These are phyloP conservation scores for Anaspis maculata DNA, from an alignment of 2,888 invertebrate genomes.

Conservation along the genomic window DNA sequence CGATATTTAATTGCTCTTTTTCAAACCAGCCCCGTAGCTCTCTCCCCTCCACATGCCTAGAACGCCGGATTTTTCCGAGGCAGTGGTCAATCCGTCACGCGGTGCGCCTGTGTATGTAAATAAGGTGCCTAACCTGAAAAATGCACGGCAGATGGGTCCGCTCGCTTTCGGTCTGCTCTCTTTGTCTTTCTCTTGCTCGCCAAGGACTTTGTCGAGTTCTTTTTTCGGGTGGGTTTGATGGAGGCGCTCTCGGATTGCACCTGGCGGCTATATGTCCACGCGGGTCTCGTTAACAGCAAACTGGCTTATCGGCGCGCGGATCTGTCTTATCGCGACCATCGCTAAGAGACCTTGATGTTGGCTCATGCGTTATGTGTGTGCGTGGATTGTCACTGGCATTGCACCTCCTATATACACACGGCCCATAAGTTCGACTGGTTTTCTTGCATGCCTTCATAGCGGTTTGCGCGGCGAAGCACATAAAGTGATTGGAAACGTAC, in stretches of 20 bases:
- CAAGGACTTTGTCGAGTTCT: too few relatives aligned
- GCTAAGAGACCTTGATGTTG: constrained; percentile 31
- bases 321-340: constrained; percentile 31
- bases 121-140: constrained; percentile 14
- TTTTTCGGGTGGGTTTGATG: constrained; percentile 32
- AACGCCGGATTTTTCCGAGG: constrained; percentile 18
- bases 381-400: constrained; percentile 19
- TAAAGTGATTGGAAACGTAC: too few relatives aligned
- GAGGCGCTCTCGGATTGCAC: constrained; percentile 32
- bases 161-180: too few relatives aligned
- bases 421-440: too few relatives aligned
- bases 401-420: too few relatives aligned
- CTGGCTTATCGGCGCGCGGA: constrained; percentile 31
- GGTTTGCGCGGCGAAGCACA: too few relatives aligned
- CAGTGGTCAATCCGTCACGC: constrained; percentile 19
- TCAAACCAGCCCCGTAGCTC: too few relatives aligned
- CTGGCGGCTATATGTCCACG: constrained; percentile 31
- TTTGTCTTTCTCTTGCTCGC: too few relatives aligned
- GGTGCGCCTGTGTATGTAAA: constrained; percentile 20
- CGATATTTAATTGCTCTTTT: constrained; percentile 24
- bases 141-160: constrained; percentile 21
- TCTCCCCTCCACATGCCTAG: too few relatives aligned
- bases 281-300: constrained; percentile 31
- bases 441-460: too few relatives aligned
- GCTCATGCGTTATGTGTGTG: constrained; percentile 28